phyloP scores from a whole-genome alignment of 2,888 invertebrate species.

The Xestoiulus laeticollis region DNA sequence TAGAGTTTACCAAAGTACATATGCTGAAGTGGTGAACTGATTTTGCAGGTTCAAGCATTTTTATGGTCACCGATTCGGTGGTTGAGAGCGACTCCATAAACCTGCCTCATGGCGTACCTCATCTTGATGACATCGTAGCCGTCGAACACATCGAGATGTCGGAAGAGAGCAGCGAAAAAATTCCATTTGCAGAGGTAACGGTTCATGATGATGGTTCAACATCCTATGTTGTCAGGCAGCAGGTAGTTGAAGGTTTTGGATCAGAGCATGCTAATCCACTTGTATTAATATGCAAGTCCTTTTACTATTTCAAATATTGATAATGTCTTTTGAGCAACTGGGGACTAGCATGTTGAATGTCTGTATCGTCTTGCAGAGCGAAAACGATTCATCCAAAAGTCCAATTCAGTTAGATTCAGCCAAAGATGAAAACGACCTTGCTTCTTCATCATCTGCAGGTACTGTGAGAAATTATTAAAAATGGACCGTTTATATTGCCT shows the following conservation, averaged over 20 bases:
- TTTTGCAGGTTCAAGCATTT: constrained; percentile 44
- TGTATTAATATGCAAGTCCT: not conserved
- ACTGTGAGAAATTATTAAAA: not conserved
- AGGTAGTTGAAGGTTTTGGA: not conserved
- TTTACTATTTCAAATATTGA: not conserved
- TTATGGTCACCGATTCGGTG: constrained; percentile 47
- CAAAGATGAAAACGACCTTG: not conserved
- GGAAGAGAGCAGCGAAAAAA: not conserved
- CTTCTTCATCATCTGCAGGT: not conserved
- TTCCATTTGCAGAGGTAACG: constrained; percentile 4
- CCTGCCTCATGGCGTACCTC: not conserved
- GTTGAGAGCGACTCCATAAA: constrained; percentile 8
- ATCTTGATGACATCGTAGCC: not conserved
- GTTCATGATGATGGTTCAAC: constrained; percentile 11
- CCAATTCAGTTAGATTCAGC: not conserved
- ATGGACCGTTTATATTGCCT: not conserved
- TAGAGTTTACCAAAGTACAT: too few relatives aligned
- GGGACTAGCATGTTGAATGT: not conserved
- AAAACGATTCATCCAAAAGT: not conserved
- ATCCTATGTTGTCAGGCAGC: not conserved
- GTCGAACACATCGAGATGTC: not conserved
- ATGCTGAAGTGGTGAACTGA: not conserved
- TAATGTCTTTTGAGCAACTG: not conserved
- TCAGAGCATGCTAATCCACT: not conserved
- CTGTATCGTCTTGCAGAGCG: not conserved